A percentile compares a stretch with the other conserved stretches of the same genome.
phyloP scores from a whole-genome alignment of 2,113 vertebrate genomes.

The Psophia crepitans region DNA sequence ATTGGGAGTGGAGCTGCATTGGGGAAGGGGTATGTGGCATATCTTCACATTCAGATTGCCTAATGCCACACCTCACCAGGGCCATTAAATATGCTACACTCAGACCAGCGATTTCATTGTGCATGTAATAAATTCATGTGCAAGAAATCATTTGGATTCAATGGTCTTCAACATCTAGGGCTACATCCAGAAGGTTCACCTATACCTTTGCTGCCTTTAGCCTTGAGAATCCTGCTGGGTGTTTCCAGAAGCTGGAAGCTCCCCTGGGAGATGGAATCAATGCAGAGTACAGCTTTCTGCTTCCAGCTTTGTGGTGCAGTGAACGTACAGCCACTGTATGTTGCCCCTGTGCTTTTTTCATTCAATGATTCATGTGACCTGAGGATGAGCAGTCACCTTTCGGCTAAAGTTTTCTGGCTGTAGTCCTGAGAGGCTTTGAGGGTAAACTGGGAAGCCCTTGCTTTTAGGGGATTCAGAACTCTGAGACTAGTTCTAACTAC shows the following conservation, averaged over 20 bases:
- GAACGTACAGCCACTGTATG: fast-evolving
- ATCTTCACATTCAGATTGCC: not conserved
- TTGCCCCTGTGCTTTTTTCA: not conserved
- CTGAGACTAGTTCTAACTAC: not conserved
- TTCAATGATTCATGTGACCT: not conserved
- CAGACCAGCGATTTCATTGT: not conserved
- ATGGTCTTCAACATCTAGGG: not conserved
- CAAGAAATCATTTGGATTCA: not conserved
- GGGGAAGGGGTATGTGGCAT: fast-evolving
- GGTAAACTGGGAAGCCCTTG: not conserved
- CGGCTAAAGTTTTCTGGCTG: not conserved
- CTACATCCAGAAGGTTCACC: not conserved
- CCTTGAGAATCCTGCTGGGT: not conserved
- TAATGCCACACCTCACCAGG: not conserved
- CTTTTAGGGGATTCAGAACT: not conserved
- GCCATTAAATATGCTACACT: not conserved
- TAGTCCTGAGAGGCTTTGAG: not conserved
- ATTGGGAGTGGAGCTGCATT: not conserved
- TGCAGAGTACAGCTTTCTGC: not conserved
- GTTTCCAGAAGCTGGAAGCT: not conserved
- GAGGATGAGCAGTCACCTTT: not conserved
- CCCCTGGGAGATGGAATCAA: not conserved
- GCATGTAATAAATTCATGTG: not conserved
- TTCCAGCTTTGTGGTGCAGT: not conserved
- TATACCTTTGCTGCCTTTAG: not conserved